A percentile compares a stretch with the other conserved stretches of the same genome.
Evolutionary conservation across 2,888 invertebrate species (phyloP).

Genomic region (Sialis lutaria): DNA sequence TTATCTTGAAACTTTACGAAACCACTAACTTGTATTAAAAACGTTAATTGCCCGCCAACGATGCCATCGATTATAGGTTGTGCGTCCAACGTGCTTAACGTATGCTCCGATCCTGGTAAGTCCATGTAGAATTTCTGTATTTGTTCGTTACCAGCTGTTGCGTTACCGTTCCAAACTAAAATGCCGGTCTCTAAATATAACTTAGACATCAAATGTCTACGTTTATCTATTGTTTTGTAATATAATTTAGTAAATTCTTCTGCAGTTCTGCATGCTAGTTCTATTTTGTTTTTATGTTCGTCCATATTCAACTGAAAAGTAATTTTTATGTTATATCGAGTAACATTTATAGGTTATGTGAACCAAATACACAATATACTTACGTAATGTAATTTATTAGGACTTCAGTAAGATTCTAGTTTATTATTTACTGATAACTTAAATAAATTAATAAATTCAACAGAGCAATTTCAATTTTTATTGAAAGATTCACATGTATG

Average conservation of each 20-base stretch:
- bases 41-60: conserved; percentile 60
- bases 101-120: conserved; percentile 66
- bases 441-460: no score
- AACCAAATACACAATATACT: no score
- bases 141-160: conserved; percentile 56
- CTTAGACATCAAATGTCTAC: conserved; percentile 63
- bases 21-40: conserved; percentile 70
- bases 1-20: conserved; percentile 54
- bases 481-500: no score
- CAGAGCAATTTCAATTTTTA: no score
- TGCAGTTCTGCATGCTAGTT: conserved; percentile 68
- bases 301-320: no score
- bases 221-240: conserved; percentile 77
- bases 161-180: conserved; percentile 90
- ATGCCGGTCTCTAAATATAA: conserved; percentile 69
- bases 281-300: conserved; percentile 42
- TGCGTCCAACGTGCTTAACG: conserved; percentile 62
- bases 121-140: conserved; percentile 77
- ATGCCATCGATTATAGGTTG: conserved; percentile 69
- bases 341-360: no score
- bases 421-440: no score
- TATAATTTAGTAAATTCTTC: conserved; percentile 80
- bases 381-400: no score
- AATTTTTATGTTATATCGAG: no score
- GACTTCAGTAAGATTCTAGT: no score